A percentile compares a stretch with the other conserved stretches of the same genome.
Conservation (phyloP, 2,888 invertebrate species). For the Hirtodrosophila duncani region DNA sequence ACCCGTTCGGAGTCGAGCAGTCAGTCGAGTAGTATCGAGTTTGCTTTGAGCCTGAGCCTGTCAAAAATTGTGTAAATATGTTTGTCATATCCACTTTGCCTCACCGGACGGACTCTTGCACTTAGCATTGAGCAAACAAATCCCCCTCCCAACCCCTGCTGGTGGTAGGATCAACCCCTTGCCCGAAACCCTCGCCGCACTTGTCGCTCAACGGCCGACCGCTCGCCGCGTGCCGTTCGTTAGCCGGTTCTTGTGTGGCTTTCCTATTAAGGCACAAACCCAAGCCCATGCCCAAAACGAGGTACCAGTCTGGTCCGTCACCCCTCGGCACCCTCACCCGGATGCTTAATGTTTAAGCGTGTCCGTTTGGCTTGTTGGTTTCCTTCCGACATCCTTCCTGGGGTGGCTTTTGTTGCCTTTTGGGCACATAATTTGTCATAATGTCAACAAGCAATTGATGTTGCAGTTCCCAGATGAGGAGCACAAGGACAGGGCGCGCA, state of each 20-base stretch:
- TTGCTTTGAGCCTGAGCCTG: constrained; percentile 68
- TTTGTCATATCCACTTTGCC: constrained; percentile 74
- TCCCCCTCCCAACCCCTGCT: constrained; percentile 4
- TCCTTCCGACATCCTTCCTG: constrained; percentile 37
- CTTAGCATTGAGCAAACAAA: constrained; percentile 61
- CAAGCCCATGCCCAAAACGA: neutral
- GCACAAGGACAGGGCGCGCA: too few species aligned
- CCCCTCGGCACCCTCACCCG: constrained; percentile 6
- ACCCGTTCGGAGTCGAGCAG: constrained; percentile 51
- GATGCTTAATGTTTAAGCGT: constrained; percentile 45
- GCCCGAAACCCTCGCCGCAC: constrained; percentile 38
- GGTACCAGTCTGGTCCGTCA: constrained; percentile 14
- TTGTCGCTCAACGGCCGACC: constrained; percentile 49
- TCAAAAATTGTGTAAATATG: constrained; percentile 77
- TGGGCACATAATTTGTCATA: constrained; percentile 66
- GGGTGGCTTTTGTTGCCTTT: constrained; percentile 47
- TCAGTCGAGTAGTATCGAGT: neutral
- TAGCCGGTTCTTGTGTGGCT: constrained; percentile 68
- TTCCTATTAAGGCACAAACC: constrained; percentile 46
- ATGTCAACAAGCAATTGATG: constrained; percentile 62
- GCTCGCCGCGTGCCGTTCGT: constrained; percentile 66
- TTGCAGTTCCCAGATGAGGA: constrained; percentile 3
- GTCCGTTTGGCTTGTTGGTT: constrained; percentile 63
- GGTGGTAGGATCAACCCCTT: constrained; percentile 1
- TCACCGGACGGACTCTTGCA: constrained; percentile 38